A percentile compares a stretch with the other conserved stretches of the same genome.
Conservation (phyloP, 2,888 invertebrate species). For the Melanostoma scalare region DNA sequence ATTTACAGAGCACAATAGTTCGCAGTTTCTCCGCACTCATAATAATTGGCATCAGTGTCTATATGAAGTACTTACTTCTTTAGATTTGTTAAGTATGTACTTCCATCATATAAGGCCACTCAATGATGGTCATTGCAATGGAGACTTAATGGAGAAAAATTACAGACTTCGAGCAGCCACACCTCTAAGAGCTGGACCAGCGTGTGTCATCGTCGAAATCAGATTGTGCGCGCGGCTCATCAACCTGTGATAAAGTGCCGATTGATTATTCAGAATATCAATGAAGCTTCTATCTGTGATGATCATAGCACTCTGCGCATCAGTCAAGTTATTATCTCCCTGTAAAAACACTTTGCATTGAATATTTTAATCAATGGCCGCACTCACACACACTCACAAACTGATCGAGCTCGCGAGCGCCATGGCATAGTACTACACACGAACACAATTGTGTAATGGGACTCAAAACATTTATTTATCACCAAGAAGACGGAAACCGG, state of each 20-base stretch:
- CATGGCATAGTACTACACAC: neutral
- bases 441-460: slow-evolving; percentile 42
- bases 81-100: too few species aligned
- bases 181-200: too few species aligned
- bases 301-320: neutral
- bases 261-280: slow-evolving; percentile 17
- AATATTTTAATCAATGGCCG: slow-evolving; percentile 10
- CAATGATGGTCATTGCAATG: too few species aligned
- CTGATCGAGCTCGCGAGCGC: neutral
- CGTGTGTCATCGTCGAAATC: too few species aligned
- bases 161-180: too few species aligned
- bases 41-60: too few species aligned
- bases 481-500: slow-evolving; percentile 66
- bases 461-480: slow-evolving; percentile 55
- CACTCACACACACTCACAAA: neutral
- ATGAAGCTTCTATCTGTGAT: neutral
- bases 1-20: too few species aligned
- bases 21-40: too few species aligned
- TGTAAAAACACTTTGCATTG: neutral
- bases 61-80: too few species aligned
- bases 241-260: slow-evolving; percentile 5
- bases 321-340: neutral
- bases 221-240: neutral
- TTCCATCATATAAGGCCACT: too few species aligned
- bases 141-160: too few species aligned